Evolutionary conservation across 2,797 vertebrate species (phyloP).

Genomic region (Sebastes wilsoni): DNA sequence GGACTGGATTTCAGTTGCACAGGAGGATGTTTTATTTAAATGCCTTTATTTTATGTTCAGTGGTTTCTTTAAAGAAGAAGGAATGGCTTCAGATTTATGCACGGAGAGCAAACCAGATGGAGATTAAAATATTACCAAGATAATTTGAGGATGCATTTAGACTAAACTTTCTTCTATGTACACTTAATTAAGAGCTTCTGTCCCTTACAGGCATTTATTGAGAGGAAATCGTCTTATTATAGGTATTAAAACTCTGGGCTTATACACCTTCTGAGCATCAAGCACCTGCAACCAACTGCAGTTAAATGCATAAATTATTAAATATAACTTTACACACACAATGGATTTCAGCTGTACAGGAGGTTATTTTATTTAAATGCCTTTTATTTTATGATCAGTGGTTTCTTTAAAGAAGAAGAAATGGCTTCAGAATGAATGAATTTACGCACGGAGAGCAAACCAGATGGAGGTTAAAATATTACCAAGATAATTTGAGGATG

Average conservation of each 20-base stretch:
- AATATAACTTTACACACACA: background rate
- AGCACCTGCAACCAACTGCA: slow-evolving; percentile 15
- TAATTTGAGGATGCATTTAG: background rate
- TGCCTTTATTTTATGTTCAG: background rate
- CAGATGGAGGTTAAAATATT: background rate
- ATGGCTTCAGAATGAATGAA: background rate
- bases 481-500: background rate
- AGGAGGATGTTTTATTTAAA: background rate
- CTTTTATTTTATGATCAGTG: background rate
- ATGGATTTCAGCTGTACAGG: background rate
- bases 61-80: background rate
- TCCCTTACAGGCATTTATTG: background rate
- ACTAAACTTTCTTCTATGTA: background rate
- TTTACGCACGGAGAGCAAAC: slow-evolving; percentile 43
- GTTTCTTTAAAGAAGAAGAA: background rate
- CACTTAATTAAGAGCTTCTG: background rate
- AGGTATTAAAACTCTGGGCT: background rate
- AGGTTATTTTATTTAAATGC: background rate
- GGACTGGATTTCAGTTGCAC: background rate
- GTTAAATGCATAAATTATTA: background rate
- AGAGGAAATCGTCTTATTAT: background rate
- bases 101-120: background rate
- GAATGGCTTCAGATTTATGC: background rate
- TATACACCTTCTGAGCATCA: background rate
- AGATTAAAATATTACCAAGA: background rate